Base-by-base conservation (phyloP, 2,113 vertebrate species). In the Phainopepla nitens region DNA sequence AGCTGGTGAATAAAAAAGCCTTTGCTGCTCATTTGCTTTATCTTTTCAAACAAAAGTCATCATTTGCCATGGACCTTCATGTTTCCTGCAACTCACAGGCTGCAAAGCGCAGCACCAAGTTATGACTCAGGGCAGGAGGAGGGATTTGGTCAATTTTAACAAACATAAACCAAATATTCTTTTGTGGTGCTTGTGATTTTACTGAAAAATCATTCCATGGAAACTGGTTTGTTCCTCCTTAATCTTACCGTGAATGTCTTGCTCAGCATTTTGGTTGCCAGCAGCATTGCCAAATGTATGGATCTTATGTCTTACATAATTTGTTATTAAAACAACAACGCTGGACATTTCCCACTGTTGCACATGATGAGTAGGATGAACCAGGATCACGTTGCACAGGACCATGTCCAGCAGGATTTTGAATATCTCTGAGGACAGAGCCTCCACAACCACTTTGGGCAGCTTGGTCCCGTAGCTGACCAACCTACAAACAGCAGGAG, bases 291-390 rank as follows among this genome's bases (percentile, higher is more conserved):
- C 15, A 53, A 15, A 47, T 53, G 39, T 8, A n/a, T 25, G 28
- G 36, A 11, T 6, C 4, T 1, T 9, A 3, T 5, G 11, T 5
- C 50, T 35, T 42, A 42, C 5, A 14, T 14, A 17, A 3, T 13
- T 28, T 20, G 5, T 25, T 42, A 25, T 50, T 50, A 25, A 50
- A 58, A 11, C 13, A 50, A 17, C 13, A 35, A 24, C 10, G 16
- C 3, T 33, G 16, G 19, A 13, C 15, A 18, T 41, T 73, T 54
- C 33, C 22, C 23, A 22, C 28, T 82, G 14, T 8, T 56, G 29
- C 25, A n/a, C 0, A 2, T 7, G 2, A 31, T 29, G 11, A 64
- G 13, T 2, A 24, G 21, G 41, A 33, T n/a, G 60, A 84, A 7
- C 6, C 16, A 45, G 2, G 36, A 16, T n/a, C 23, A 87, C 42